Percentiles rank a stretch among this genome's conserved stretches.
Conservation (phyloP, 2,797 vertebrate species). For the Microhierax caerulescens region DNA sequence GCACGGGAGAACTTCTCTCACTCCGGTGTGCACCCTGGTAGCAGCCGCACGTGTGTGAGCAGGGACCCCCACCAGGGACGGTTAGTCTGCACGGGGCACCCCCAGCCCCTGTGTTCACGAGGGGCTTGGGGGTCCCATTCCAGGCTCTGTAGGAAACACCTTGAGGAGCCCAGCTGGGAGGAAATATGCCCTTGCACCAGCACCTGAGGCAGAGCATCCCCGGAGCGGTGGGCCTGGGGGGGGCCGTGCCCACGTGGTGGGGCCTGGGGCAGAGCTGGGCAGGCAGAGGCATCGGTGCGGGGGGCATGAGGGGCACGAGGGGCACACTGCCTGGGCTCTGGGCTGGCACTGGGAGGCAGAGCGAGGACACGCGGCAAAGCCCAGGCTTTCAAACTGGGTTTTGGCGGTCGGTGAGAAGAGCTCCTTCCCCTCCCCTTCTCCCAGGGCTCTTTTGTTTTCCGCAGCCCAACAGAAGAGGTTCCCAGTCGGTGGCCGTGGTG, state of each 20-base stretch:
- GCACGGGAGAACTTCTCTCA: neutral
- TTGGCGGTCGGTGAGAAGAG: neutral
- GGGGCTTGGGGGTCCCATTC: neutral
- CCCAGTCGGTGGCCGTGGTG: neutral
- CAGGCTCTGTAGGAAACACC: neutral
- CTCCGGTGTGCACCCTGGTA: neutral
- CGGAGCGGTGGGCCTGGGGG: neutral
- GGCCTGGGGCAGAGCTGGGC: neutral
- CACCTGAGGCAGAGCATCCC: neutral
- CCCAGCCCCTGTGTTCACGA: rapidly evolving
- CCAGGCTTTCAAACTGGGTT: neutral
- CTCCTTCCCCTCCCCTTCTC: neutral
- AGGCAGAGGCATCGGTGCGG: rapidly evolving
- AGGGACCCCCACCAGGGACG: neutral
- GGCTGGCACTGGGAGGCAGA: neutral
- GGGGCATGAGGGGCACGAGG: neutral
- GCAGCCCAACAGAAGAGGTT: neutral
- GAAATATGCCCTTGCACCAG: rapidly evolving
- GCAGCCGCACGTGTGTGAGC: neutral
- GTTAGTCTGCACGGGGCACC: neutral
- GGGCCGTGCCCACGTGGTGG: rapidly evolving
- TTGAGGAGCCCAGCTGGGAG: neutral
- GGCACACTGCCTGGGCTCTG: neutral
- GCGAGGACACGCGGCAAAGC: neutral
- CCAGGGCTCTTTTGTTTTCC: neutral